Evolutionary conservation across 2,797 vertebrate species (phyloP), one percentile per base, ranked within the genome.

Genomic region (Poeciliopsis presidionis): DNA sequence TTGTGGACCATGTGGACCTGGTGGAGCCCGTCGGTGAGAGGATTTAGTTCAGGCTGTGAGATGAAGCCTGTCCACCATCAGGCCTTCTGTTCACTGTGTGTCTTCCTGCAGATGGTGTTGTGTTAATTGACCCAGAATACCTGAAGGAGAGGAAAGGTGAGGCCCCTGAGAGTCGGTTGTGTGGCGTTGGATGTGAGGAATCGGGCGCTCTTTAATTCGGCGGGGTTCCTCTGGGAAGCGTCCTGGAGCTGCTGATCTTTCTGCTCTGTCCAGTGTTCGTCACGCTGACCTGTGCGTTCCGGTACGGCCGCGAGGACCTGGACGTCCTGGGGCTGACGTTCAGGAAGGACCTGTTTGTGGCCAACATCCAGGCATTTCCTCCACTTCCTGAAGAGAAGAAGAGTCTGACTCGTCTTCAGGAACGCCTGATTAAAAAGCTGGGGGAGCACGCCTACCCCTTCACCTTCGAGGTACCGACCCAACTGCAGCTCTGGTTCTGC

Each of bases 201-300:
- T 9, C 20, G 39, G 43, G 25, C 14, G 14, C 30, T 33, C 28
- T 33, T 7, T 33, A 51, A 18, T 43, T 18, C 11, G 2, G 14
- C 49, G 53, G 63, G 25, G 63, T 80, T 67, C 51, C 75, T 76
- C 82, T 76, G 46, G 73, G 69, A 73, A n/a, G 7, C 1, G 5
- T 67, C 20, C 63, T 25, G 20, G 25, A 12, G 20, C 63, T 12
- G 63, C 63, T 80, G 28, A 57, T 61, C 13, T 30, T 13, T 22
- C 8, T 65, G 63, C 4, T 55, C 36, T 53, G 20, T 7, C 41
- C 92, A 99, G 98, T 98, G 43, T 99, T 98, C 0, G 97, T 98
- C 84, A 98, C 97, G 0, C 81, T 99, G 94, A 99, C 97, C n/a
- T 99, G 97, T 74, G 98, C 98, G 2, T 99, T 99, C 91, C 98